Evolutionary conservation across 2,113 vertebrate species (phyloP).

Genomic region (Xiphophorus maculatus): DNA sequence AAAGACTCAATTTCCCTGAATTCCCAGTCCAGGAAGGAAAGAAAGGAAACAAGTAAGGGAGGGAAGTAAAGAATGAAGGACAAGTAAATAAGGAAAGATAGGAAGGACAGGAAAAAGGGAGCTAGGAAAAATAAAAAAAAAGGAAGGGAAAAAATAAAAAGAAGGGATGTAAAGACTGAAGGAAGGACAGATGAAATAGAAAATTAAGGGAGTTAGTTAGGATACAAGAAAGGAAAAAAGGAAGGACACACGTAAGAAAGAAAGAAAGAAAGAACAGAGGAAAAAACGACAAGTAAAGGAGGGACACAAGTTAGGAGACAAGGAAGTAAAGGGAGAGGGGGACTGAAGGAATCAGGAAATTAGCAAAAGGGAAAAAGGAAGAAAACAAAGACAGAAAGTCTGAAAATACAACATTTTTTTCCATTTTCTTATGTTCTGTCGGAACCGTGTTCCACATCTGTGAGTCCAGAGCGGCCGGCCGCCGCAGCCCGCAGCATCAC

Average conservation of each 20-base stretch:
- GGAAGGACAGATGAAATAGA: too few relatives aligned
- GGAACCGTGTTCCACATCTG: background rate
- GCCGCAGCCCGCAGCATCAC: constrained; percentile 40
- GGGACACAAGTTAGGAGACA: background rate
- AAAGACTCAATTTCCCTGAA: background rate
- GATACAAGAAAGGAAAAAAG: background rate
- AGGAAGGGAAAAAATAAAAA: background rate
- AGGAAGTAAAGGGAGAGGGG: background rate
- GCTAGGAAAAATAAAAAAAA: background rate
- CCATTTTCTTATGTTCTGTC: background rate
- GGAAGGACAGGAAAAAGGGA: background rate
- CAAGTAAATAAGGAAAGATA: too few relatives aligned
- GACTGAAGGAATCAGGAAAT: too few relatives aligned
- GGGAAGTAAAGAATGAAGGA: background rate
- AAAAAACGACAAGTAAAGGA: background rate
- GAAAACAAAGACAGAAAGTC: background rate
- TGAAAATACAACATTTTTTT: too few relatives aligned
- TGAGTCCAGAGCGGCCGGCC: constrained; percentile 45
- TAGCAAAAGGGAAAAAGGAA: too few relatives aligned
- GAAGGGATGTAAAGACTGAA: background rate
- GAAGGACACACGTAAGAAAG: too few relatives aligned
- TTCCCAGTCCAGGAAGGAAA: background rate
- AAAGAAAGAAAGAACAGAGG: background rate
- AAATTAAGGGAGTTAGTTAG: background rate
- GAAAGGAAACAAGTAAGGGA: background rate